Evolutionary conservation across 64 coral and sea anemone genomes (phyloP), one percentile per base, ranked within the genome.

Genomic region (Pocillopora damicornis): DNA sequence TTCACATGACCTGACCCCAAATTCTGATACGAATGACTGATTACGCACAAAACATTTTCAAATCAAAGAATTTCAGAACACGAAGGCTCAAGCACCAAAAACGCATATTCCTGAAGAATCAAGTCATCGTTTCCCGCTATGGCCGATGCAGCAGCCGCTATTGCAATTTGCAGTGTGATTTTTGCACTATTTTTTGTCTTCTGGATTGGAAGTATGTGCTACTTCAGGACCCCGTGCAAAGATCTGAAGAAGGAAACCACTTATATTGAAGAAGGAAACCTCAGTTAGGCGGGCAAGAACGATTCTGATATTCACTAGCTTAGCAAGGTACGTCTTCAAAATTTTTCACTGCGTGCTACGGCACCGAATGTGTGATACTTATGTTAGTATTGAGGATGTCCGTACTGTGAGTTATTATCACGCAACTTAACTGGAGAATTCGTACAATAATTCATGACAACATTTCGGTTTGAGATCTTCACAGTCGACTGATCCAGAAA

Each of bases 151-250:
- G 58, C 60, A 9, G 60, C 79, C 25, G 60, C 79, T 35, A 81
- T 81, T 15, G 79, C 79, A 14, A 15, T 81, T 14, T 35, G 79
- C 12, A 60, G 79, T 16, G 59, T 81, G 7, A 16, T 64, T 26
- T 81, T 81, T 81, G 79, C 59, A 81, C 60, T 81, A 3, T 81
- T 81, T 18, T 23, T 81, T 37, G 14, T 81, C 34, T 26, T 15
- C 15, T 81, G 79, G 79, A 63, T 81, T 60, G 79, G 79, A 36
- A 61, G 79, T 36, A 81, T 63, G 60, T 81, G 79, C n/a, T 81
- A 81, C 57, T 81, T 81, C 60, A 81, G 60, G 60, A 81, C 59
- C n/a, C 59, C 79, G 23, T 81, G 79, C 14, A 81, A 63, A 35
- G 79, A 81, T 25, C 15, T 81, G 0, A 60, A 81, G 60, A 81